Evolutionary conservation across 2,888 invertebrate species (phyloP), one percentile per base, ranked within the genome.

Genomic region (Ceriagrion tenellum): DNA sequence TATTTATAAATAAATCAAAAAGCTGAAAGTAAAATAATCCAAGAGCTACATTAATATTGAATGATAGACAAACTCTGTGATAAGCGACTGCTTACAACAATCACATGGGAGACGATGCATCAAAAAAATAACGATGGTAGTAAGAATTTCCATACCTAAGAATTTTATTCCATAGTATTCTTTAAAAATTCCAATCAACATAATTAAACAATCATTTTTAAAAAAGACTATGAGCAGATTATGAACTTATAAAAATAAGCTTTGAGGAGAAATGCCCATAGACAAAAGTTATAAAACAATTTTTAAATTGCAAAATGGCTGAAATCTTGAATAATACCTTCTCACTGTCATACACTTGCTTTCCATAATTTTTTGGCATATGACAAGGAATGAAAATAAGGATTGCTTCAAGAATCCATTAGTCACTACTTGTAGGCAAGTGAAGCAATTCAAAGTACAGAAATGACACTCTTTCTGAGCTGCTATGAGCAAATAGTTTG

Each of bases 201-300:
- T n/a, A 93, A 69, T 93, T 93, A 93, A 93, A 63, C 63, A 55
- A 47, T 55, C 26, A 55, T 89, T 89, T 74, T n/a, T 69, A 47
- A 13, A 93, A 89, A 89, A 69, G 93, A 93, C 91, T 91, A 91
- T 91, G 69, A 47, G 93, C 69, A 69, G 40, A 40, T 91, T 91
- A 91, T 63, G 63, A 91, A 93, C 93, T 93, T 93, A 74, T 93
- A 69, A 69, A 93, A 93, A 93, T 93, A 91, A 91, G 47, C 93
- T 93, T 74, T 55, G 40, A 47, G 69, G 69, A 93, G 30, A 74
- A 93, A 93, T 74, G 69, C 93, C 74, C 93, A 93, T n/a, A 93
- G 93, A 47, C n/a, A 74, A 74, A 81, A 69, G 47, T 74, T 26
- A 93, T 55, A 16, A 74, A 93, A 89, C 55, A 69, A 93, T 47